Base-by-base conservation (phyloP, 2,113 vertebrate genomes). In the Caretta caretta region DNA sequence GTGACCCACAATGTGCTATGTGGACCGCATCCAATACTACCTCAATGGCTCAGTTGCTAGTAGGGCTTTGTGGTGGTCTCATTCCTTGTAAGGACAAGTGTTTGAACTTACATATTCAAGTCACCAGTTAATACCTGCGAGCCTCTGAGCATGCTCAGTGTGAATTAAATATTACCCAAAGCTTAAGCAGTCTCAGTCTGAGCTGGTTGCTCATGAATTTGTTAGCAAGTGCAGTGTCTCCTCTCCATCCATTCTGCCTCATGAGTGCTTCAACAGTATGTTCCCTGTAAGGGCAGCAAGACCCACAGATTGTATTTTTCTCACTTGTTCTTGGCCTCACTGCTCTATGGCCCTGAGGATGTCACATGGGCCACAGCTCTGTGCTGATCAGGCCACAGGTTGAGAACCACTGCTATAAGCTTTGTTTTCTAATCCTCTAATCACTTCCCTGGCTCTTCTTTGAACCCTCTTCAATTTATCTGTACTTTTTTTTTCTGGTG, bases 401-500 rank as follows among this genome's bases (percentile, higher is more conserved):
- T 54, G 53, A 22, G 53, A 54, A 54, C 8, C 53, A 57, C 5
- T 10, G 5, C 56, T 57, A 4, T 57, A 57, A 57, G 10, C 27
- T 62, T 29, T 62, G 35, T n/a, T 31, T 69, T 69, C 13, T 17
- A 69, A 69, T n/a, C 35, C 16, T 35, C 7, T n/a, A n/a, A n/a
- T 65, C 31, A 9, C n/a, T n/a, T 35, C 31, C 31, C 29, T 65
- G 62, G 35, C 16, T 65, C 62, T 65, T 69, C 62, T n/a, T n/a
- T 69, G 16, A n/a, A 69, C 4, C 35, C 29, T 35, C 17, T 69
- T 69, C 31, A 69, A 2, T 69, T 69, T n/a, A 65, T n/a, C 62
- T 17, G n/a, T n/a, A n/a, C 35, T 16, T 29, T 62, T 29, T 62
- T 62, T 62, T 62, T 0, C 0, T 0, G 48, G 22, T 49, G 2